A percentile compares a stretch with the other conserved stretches of the same genome.
Conservation (phyloP, 2,113 vertebrate genomes). For the Delphinus delphis region DNA sequence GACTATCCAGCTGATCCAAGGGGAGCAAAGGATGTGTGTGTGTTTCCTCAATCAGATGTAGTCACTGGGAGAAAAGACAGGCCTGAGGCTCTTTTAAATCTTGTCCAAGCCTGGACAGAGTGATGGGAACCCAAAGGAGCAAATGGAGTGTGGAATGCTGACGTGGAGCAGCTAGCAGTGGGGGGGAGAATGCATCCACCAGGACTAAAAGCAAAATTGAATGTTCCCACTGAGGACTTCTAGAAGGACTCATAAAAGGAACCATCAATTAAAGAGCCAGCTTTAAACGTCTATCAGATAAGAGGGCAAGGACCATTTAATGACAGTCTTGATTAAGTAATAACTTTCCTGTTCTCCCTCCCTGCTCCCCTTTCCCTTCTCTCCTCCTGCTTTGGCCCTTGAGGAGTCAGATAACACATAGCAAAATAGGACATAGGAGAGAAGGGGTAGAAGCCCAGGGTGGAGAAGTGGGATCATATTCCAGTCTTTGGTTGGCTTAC, state of each 20-base stretch:
- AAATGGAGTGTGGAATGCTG: background rate
- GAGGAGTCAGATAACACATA: background rate
- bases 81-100: background rate
- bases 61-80: background rate
- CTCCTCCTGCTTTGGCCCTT: background rate
- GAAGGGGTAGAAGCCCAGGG: background rate
- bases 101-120: background rate
- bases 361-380: background rate
- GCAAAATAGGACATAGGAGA: background rate
- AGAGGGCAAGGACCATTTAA: background rate
- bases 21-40: background rate
- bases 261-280: background rate
- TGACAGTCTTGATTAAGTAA: background rate
- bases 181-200: background rate
- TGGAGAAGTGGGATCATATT: background rate
- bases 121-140: background rate
- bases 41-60: background rate
- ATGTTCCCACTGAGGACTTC: background rate
- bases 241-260: background rate
- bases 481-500: background rate
- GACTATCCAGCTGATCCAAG: background rate
- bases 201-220: background rate
- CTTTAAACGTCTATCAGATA: background rate
- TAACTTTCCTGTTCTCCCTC: background rate
- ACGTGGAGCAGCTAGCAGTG: background rate